Conservation (phyloP, 2,797 vertebrate species). For the Sebastes diaconus region DNA sequence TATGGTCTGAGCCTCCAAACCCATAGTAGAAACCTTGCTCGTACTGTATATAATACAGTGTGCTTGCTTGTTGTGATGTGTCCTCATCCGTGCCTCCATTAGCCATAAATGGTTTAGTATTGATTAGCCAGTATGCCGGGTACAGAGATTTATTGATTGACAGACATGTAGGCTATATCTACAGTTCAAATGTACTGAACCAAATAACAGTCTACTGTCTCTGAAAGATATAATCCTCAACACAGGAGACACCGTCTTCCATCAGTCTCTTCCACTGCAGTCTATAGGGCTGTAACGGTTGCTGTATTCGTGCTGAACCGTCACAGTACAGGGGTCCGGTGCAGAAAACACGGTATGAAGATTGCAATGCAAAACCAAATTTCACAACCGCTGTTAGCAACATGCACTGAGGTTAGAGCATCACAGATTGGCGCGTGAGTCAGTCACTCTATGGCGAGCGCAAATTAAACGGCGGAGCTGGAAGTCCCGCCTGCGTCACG, state of each 20-base stretch:
- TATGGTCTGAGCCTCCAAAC: neutral
- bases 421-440: neutral
- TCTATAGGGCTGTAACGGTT: neutral
- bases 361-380: neutral
- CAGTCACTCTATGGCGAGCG: neutral
- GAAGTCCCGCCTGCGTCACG: too few species aligned
- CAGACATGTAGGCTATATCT: neutral
- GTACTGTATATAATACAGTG: neutral
- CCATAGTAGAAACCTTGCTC: neutral
- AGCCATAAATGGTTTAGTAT: constrained; percentile 26
- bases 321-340: neutral
- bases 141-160: constrained; percentile 10
- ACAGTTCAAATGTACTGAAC: neutral
- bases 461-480: neutral
- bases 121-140: constrained; percentile 12
- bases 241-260: neutral
- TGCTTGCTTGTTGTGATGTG: neutral
- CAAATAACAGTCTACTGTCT: neutral
- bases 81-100: constrained; percentile 13
- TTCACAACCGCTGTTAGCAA: neutral
- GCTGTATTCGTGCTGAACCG: neutral
- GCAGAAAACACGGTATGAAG: neutral
- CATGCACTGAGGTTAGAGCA: neutral
- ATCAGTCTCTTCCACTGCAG: neutral
- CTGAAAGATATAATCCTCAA: neutral